Conservation (phyloP, 2,797 vertebrate species). For the Varecia variegata region DNA sequence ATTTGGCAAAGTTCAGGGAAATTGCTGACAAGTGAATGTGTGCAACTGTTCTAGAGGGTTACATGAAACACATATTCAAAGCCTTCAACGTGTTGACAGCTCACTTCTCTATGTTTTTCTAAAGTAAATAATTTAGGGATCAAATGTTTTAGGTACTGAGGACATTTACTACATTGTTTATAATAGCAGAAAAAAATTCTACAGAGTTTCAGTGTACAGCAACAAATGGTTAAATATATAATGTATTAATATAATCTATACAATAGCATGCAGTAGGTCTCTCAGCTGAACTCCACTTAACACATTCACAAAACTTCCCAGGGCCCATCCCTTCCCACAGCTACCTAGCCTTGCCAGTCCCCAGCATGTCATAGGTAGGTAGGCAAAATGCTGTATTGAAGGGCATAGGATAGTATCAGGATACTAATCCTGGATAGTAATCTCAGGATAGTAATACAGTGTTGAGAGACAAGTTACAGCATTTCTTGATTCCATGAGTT, state of each 20-base stretch:
- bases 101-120: conserved; percentile 11
- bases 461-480: background rate
- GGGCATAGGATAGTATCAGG: no score
- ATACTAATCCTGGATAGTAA: no score
- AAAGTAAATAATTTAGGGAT: background rate
- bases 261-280: background rate
- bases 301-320: background rate
- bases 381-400: background rate
- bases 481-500: background rate
- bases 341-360: background rate
- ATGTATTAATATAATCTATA: background rate
- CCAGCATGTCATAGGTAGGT: background rate
- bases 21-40: background rate
- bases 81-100: background rate
- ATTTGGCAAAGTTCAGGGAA: background rate
- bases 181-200: background rate
- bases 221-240: background rate
- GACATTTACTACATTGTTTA: conserved; percentile 10
- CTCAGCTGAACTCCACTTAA: background rate
- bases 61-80: background rate
- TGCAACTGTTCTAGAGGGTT: background rate
- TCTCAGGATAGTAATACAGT: background rate
- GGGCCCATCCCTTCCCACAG: background rate
- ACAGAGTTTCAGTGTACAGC: background rate
- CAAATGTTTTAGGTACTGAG: conserved; percentile 51